phyloP scores from a whole-genome alignment of 2,113 vertebrate species.

The Sander vitreus region DNA sequence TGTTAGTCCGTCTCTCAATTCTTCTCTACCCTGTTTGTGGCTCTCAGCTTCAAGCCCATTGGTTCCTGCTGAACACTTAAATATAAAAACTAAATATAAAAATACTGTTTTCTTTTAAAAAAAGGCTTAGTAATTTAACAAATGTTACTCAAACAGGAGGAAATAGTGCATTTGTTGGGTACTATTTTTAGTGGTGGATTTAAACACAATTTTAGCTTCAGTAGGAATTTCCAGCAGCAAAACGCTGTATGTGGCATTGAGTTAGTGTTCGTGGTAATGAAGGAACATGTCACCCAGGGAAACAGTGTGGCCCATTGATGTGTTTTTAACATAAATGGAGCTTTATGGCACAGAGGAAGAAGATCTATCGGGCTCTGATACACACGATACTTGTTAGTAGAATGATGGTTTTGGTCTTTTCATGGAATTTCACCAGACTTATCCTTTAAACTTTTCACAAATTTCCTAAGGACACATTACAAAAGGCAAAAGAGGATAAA shows the following conservation, averaged over 20 bases:
- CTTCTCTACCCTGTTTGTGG: too few relatives aligned
- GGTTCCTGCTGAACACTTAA: background rate
- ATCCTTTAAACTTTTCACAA: background rate
- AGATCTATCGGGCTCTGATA: too few relatives aligned
- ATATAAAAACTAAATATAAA: background rate
- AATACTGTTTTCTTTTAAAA: background rate
- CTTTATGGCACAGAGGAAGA: background rate
- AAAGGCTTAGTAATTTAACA: too few relatives aligned
- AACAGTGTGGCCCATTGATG: background rate
- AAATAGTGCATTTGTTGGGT: background rate
- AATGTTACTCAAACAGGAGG: background rate
- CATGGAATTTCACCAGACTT: too few relatives aligned
- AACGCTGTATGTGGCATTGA: background rate
- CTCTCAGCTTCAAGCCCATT: background rate
- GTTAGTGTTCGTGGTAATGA: background rate
- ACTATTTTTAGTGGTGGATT: background rate
- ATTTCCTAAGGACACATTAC: background rate
- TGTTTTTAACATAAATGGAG: background rate
- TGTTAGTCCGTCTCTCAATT: background rate
- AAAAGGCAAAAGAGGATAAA: background rate
- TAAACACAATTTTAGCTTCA: background rate
- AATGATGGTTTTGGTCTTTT: too few relatives aligned
- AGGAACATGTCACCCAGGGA: too few relatives aligned
- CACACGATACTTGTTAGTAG: too few relatives aligned
- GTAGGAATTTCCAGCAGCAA: background rate